Conservation (phyloP, 2,888 invertebrate species). For the Nomada flava region DNA sequence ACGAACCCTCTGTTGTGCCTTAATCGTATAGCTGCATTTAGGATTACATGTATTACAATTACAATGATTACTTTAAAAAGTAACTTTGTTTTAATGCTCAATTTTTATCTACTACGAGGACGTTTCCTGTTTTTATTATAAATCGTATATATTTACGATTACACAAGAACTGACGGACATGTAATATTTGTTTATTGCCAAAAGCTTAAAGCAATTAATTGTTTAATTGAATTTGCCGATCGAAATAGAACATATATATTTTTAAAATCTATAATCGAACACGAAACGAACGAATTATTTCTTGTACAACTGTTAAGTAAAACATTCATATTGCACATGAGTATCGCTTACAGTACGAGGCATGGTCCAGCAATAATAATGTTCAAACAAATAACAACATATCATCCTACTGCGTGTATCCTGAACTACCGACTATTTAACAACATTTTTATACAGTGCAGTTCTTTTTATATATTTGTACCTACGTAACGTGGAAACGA, state of each 20-base stretch:
- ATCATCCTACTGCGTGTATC: constrained; percentile 9
- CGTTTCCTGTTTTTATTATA: constrained; percentile 21
- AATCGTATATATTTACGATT: constrained; percentile 21
- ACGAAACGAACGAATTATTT: background rate
- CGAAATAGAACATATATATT: constrained; percentile 1
- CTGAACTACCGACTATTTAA: background rate
- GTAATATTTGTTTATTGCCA: constrained; percentile 40
- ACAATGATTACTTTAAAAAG: constrained; percentile 40
- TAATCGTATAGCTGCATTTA: constrained; percentile 65
- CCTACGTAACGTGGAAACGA: background rate
- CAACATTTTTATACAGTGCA: constrained; percentile 1
- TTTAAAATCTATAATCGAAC: constrained; percentile 1
- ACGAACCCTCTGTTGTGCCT: constrained; percentile 72
- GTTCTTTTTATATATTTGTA: constrained; percentile 18
- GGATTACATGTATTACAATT: constrained; percentile 41
- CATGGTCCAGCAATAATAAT: background rate
- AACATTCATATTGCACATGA: constrained; percentile 7
- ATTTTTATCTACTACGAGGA: constrained; percentile 53
- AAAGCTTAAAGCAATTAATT: background rate
- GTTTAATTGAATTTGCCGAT: constrained; percentile 18
- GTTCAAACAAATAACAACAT: constrained; percentile 10
- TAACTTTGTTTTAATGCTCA: constrained; percentile 66
- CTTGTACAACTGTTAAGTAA: background rate
- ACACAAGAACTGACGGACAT: constrained; percentile 13
- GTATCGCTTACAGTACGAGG: background rate